Conservation (phyloP, 2,797 vertebrate species). For the Chelonia mydas region DNA sequence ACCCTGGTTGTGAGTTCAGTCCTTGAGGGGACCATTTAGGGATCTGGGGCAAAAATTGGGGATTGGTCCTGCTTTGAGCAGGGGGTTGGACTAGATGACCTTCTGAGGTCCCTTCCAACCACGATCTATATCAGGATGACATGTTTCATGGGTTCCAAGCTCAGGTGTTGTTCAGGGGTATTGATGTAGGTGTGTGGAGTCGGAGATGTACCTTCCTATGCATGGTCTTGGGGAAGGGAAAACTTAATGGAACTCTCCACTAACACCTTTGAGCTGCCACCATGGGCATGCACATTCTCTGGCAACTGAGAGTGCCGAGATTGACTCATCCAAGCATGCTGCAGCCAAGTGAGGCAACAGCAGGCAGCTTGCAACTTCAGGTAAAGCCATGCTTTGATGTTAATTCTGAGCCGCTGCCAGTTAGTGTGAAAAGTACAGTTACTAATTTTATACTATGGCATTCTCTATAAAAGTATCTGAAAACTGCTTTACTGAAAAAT, state of each 20-base stretch:
- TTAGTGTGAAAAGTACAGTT: not conserved
- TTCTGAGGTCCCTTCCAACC: no score
- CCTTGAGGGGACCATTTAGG: no score
- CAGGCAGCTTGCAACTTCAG: not conserved
- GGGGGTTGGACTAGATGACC: no score
- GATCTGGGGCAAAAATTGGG: no score
- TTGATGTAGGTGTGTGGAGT: not conserved
- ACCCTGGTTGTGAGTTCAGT: no score
- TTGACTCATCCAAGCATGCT: not conserved
- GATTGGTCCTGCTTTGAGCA: no score
- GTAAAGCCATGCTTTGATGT: not conserved
- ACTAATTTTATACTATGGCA: not conserved
- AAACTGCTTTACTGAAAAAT: not conserved
- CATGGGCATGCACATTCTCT: not conserved
- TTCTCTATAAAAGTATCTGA: not conserved
- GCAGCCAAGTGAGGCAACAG: not conserved
- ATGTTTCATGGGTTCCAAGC: not conserved
- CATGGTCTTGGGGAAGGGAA: not conserved
- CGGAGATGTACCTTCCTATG: not conserved
- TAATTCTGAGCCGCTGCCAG: accelerated
- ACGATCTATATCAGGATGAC: not conserved
- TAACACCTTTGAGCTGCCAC: not conserved
- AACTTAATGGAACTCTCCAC: no score
- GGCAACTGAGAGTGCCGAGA: not conserved
- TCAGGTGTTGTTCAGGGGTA: not conserved